Percentiles rank a stretch among this genome's conserved stretches.
These are phyloP conservation scores for Amphipoea oculea DNA, from an alignment of 2,888 invertebrate species.

Conservation along the genomic window DNA sequence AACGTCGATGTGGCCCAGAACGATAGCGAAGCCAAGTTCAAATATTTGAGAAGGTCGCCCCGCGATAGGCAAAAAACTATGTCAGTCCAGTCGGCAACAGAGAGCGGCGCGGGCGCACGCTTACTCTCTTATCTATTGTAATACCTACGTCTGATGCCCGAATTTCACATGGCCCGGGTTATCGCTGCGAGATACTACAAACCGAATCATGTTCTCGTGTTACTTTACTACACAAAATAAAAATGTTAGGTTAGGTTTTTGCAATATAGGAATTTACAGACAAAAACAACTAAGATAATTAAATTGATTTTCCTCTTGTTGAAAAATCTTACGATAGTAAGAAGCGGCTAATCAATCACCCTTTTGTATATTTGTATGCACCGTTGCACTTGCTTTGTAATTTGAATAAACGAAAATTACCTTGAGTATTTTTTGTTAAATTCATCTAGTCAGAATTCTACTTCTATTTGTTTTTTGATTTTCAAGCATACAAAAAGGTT, in stretches of 20 bases:
- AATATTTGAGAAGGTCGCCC: constrained; percentile 83
- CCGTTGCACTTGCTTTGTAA: constrained; percentile 31
- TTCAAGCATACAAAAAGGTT: constrained; percentile 8
- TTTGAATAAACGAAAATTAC: constrained; percentile 6
- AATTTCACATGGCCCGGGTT: constrained; percentile 73
- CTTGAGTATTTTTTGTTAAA: constrained; percentile 7
- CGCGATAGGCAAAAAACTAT: constrained; percentile 76
- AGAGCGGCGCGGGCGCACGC: constrained; percentile 66
- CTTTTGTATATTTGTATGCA: constrained; percentile 35
- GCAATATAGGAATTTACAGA: background rate
- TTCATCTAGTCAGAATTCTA: constrained; percentile 11
- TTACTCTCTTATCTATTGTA: constrained; percentile 65
- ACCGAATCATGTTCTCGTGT: constrained; percentile 56
- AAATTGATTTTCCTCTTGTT: constrained; percentile 16
- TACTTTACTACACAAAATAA: constrained; percentile 38
- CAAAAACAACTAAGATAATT: constrained; percentile 28
- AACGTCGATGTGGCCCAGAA: constrained; percentile 66
- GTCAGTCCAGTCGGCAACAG: constrained; percentile 76
- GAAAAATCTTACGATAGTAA: constrained; percentile 8
- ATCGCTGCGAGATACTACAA: constrained; percentile 64
- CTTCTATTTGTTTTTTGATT: background rate
- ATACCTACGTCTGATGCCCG: constrained; percentile 56
- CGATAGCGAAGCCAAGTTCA: constrained; percentile 79
- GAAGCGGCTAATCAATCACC: constrained; percentile 25
- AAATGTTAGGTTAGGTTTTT: constrained; percentile 35